phyloP scores from a whole-genome alignment of 2,113 vertebrate species.

The Heterocephalus glaber region DNA sequence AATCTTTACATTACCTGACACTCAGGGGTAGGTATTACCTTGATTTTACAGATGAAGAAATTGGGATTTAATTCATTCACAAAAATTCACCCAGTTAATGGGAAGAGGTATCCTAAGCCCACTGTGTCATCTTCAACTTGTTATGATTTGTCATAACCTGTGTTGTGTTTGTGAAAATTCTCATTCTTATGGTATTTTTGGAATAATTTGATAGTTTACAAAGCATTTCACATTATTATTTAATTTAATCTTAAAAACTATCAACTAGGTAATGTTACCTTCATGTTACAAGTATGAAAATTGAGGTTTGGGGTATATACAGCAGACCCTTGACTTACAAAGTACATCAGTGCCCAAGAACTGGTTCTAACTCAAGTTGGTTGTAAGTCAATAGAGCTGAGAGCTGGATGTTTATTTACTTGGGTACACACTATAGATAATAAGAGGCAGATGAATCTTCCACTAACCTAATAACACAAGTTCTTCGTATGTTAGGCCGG shows the following conservation, averaged over 20 bases:
- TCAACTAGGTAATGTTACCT: background rate
- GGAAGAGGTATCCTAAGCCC: background rate
- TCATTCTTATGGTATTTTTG: background rate
- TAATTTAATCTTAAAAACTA: constrained; percentile 37
- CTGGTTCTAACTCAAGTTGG: no score
- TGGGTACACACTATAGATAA: no score
- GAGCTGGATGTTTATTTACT: no score
- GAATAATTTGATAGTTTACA: constrained; percentile 23
- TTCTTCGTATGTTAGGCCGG: no score
- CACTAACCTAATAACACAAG: no score
- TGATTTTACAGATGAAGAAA: constrained; percentile 48
- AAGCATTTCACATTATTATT: constrained; percentile 8
- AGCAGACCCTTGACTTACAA: no score
- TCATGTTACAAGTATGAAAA: constrained; percentile 46
- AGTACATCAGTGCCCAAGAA: no score
- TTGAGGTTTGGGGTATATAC: background rate
- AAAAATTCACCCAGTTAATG: background rate
- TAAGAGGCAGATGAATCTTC: no score
- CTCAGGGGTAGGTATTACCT: constrained; percentile 23
- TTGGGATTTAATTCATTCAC: background rate
- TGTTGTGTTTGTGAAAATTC: constrained; percentile 27
- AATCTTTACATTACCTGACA: background rate
- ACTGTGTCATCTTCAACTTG: background rate
- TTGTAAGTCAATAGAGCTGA: no score
- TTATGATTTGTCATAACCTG: background rate